Conservation (phyloP, 2,113 vertebrate genomes). For the Aplodontia rufa region DNA sequence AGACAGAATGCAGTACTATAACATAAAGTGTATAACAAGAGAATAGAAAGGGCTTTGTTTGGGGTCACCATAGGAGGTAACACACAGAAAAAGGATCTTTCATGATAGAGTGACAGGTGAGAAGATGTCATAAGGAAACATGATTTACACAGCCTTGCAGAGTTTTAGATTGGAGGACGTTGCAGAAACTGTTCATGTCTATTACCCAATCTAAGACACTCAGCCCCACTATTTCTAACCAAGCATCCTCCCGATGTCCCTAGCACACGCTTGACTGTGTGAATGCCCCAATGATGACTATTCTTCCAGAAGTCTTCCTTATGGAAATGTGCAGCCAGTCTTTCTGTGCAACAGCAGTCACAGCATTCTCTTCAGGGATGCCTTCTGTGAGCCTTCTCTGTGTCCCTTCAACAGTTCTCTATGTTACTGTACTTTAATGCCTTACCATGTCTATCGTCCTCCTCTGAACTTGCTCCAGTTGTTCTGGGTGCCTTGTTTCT, state of each 20-base stretch:
- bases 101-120: not conserved
- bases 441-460: not conserved
- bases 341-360: not conserved
- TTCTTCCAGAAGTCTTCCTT: too few species aligned
- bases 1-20: not conserved
- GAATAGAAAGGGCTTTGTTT: not conserved
- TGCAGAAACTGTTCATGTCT: not conserved
- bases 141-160: not conserved
- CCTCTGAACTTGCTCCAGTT: not conserved
- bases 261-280: not conserved
- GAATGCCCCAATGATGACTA: accelerated
- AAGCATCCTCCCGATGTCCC: not conserved
- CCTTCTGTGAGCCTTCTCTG: not conserved
- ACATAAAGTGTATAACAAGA: not conserved
- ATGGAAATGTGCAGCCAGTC: accelerated
- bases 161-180: not conserved
- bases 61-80: not conserved
- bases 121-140: not conserved
- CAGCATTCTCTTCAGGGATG: too few species aligned
- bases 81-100: too few species aligned
- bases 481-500: not conserved
- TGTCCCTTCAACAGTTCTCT: not conserved
- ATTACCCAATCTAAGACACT: not conserved
- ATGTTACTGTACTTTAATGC: not conserved
- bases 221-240: not conserved